Conservation (phyloP, 2,797 vertebrate genomes). For the Gouania willdenowi region DNA sequence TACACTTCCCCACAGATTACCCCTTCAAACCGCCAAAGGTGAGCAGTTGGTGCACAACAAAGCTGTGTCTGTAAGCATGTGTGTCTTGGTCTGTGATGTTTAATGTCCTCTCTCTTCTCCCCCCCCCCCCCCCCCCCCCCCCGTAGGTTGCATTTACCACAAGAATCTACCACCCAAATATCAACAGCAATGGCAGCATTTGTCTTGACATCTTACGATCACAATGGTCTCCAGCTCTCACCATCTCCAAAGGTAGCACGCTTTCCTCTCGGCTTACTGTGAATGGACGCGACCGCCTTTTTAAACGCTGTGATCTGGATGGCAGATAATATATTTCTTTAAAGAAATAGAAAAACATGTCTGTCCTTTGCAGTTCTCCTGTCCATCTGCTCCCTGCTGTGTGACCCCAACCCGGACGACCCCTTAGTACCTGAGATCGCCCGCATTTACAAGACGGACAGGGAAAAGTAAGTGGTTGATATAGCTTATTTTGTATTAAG, state of each 20-base stretch:
- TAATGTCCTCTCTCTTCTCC: not conserved
- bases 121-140: not conserved
- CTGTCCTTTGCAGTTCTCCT: constrained; percentile 83
- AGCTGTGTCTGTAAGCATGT: not conserved
- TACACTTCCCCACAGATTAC: constrained; percentile 86
- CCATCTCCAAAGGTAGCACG: constrained; percentile 94
- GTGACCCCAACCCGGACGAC: constrained; percentile 98
- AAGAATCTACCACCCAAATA: constrained; percentile 86
- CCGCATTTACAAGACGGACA: constrained; percentile 99
- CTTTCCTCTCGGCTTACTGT: too few relatives aligned
- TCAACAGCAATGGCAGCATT: constrained; percentile 79
- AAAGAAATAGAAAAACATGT: too few relatives aligned
- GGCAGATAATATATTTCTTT: too few relatives aligned
- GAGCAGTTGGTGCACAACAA: constrained; percentile 8
- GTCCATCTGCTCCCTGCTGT: constrained; percentile 99
- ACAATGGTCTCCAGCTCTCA: constrained; percentile 92
- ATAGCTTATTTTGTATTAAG: too few relatives aligned
- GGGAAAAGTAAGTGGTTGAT: constrained; percentile 96
- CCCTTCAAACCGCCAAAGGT: constrained; percentile 87
- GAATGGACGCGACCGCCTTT: too few relatives aligned
- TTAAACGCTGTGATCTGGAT: not conserved
- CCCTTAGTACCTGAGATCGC: constrained; percentile 99
- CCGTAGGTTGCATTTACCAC: constrained; percentile 89
- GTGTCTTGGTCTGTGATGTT: not conserved
- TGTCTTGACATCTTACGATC: constrained; percentile 87